phyloP scores from a whole-genome alignment of 2,797 vertebrate genomes.

The Clangula hyemalis region DNA sequence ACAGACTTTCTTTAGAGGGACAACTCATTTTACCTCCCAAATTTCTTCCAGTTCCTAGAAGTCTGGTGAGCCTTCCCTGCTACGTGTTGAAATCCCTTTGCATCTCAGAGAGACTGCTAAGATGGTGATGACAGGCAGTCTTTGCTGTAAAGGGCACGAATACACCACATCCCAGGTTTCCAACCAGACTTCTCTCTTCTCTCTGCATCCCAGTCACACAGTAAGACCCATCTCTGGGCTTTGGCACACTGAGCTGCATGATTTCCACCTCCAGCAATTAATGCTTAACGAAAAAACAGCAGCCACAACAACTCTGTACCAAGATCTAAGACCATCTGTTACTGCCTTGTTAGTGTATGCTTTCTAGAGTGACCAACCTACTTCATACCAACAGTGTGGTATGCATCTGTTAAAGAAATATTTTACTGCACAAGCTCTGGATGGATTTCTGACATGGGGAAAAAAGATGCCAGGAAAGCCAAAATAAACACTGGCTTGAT shows the following conservation, averaged over 20 bases:
- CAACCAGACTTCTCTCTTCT: background rate
- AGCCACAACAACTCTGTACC: conserved; percentile 47
- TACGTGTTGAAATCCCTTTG: background rate
- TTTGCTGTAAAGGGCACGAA: background rate
- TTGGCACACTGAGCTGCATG: background rate
- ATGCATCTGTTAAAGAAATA: conserved; percentile 35
- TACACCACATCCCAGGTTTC: background rate
- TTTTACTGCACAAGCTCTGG: background rate
- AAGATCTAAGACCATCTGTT: conserved; percentile 50
- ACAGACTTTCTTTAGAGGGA: background rate
- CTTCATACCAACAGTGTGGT: background rate
- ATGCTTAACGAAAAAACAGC: conserved; percentile 48
- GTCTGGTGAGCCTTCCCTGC: background rate
- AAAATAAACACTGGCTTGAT: conserved; percentile 47
- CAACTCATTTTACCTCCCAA: background rate
- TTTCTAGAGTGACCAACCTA: conserved; percentile 53
- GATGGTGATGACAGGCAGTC: background rate
- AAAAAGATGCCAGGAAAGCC: conserved; percentile 1
- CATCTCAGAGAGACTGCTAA: background rate
- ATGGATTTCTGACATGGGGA: background rate
- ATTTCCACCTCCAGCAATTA: conserved; percentile 47
- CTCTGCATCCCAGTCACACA: background rate
- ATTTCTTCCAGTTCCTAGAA: background rate
- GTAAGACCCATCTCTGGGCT: background rate
- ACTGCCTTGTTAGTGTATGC: background rate